Evolutionary conservation across 2,797 vertebrate genomes (phyloP).

Genomic region (Pseudochirops cupreus): DNA sequence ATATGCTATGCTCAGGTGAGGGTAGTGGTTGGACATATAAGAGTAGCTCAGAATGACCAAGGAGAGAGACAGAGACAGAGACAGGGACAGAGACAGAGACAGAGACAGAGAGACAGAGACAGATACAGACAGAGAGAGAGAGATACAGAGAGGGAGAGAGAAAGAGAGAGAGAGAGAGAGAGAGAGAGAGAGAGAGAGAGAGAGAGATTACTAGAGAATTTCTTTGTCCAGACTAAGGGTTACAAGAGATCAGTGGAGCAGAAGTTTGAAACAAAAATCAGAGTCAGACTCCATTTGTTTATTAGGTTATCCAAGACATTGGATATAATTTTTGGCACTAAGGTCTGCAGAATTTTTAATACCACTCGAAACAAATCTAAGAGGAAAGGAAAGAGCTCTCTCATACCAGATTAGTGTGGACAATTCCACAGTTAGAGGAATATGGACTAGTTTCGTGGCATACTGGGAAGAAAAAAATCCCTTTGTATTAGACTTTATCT

Average conservation of each 20-base stretch:
- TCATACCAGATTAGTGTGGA: not conserved
- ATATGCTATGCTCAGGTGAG: not conserved
- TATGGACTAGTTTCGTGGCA: not conserved
- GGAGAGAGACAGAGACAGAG: too few relatives aligned
- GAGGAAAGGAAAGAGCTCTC: not conserved
- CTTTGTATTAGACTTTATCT: not conserved
- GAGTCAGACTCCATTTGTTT: not conserved
- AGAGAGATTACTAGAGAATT: not conserved
- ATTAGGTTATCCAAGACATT: not conserved
- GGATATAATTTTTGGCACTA: not conserved
- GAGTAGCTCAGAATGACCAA: slow-evolving; percentile 17
- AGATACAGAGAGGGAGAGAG: too few relatives aligned
- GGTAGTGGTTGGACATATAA: not conserved
- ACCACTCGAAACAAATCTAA: not conserved
- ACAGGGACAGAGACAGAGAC: too few relatives aligned
- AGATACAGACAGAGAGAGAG: too few relatives aligned
- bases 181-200: not conserved
- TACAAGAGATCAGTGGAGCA: not conserved
- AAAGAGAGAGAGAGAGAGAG: not conserved
- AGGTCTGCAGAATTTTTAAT: not conserved
- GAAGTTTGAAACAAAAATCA: slow-evolving; percentile 26
- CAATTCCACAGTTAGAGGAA: not conserved
- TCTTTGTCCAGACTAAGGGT: not conserved
- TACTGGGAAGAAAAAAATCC: not conserved
- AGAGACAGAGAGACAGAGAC: too few relatives aligned